Conservation (phyloP, 2,888 invertebrate genomes). For the Phragmatobia fuliginosa region DNA sequence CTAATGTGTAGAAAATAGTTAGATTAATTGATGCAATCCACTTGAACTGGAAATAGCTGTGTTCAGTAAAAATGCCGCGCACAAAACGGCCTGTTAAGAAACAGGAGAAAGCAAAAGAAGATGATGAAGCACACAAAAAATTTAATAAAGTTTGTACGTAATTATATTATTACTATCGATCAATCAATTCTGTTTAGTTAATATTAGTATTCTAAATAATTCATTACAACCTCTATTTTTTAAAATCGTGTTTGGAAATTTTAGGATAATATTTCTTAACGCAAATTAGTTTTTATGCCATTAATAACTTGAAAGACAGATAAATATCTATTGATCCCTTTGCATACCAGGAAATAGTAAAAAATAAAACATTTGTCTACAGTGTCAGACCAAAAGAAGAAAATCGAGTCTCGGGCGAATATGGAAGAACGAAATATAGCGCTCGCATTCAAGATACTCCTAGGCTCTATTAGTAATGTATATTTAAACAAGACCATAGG, state of each 20-base stretch:
- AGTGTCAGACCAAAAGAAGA: conserved; percentile 71
- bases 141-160: conserved; percentile 69
- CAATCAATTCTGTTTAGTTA: too few species aligned
- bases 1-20: neutral
- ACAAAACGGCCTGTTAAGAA: conserved; percentile 76
- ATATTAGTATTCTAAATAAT: too few species aligned
- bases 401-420: conserved; percentile 62
- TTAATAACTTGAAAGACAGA: neutral
- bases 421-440: conserved; percentile 72
- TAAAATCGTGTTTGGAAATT: too few species aligned
- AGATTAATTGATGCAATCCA: neutral
- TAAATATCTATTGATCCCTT: neutral
- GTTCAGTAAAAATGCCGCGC: conserved; percentile 71
- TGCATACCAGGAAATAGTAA: neutral
- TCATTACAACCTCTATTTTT: too few species aligned
- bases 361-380: conserved; percentile 42
- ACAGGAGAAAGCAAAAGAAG: conserved; percentile 66
- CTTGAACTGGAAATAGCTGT: conserved; percentile 16
- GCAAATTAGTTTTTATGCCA: neutral
- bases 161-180: neutral
- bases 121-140: conserved; percentile 69
- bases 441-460: conserved; percentile 71
- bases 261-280: too few species aligned
- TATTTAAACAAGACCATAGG: conserved; percentile 75
- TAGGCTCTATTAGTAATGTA: conserved; percentile 62